Evolutionary conservation across 2,113 vertebrate species (phyloP).

Genomic region (Nycticorax nycticorax): DNA sequence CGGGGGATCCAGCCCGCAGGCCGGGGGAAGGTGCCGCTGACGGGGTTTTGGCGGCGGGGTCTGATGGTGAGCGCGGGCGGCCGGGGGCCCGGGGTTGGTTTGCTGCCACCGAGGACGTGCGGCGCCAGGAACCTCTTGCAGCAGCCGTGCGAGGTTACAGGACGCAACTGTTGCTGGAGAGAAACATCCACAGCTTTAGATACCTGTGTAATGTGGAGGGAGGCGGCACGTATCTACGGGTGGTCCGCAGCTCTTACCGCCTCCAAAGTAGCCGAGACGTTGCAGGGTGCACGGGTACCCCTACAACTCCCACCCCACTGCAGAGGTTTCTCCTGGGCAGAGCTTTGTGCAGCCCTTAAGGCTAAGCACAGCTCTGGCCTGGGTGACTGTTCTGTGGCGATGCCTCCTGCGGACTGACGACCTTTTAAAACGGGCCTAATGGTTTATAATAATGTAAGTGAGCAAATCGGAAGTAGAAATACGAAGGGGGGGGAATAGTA

Average conservation of each 20-base stretch:
- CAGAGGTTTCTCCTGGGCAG: not conserved
- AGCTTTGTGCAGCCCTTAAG: not conserved
- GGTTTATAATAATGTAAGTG: not conserved
- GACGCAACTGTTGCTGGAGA: not conserved
- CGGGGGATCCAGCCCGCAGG: not conserved
- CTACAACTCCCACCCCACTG: fast-evolving
- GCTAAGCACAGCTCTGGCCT: not conserved
- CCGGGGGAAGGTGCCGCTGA: not conserved
- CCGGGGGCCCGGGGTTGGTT: not conserved
- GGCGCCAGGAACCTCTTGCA: not conserved
- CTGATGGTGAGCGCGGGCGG: not conserved
- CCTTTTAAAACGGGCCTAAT: not conserved
- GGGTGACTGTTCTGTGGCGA: fast-evolving
- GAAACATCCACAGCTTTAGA: fast-evolving
- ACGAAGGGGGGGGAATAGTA: not conserved
- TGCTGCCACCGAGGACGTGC: not conserved
- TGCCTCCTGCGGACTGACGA: not conserved
- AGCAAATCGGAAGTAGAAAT: not conserved
- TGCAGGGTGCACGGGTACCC: not conserved
- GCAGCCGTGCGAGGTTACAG: not conserved
- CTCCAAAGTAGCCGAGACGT: fast-evolving
- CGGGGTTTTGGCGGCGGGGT: not conserved
- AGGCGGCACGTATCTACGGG: not conserved
- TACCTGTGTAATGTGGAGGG: not conserved
- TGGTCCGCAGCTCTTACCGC: fast-evolving